Evolutionary conservation across 2,888 invertebrate species (phyloP), one percentile per base, ranked within the genome.

Genomic region (Lepas anatifera): DNA sequence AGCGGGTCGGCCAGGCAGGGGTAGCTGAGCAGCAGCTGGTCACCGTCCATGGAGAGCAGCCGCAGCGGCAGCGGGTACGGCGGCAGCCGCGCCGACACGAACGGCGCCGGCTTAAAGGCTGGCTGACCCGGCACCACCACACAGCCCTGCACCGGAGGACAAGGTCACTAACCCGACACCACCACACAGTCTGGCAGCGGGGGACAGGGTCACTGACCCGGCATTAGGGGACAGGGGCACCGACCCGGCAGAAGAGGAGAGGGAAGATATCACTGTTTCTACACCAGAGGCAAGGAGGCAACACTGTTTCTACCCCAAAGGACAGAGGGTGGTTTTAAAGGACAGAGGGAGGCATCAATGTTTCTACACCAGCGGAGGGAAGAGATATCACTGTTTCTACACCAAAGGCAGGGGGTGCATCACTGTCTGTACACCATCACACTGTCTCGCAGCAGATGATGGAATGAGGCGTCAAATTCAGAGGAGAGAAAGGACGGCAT

Each of bases 21-120:
- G 39, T 66, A 41, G 27, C 3, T n/a, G 16, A 3, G 25, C 37
- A 66, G 39, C 66, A 66, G 66, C 41, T 25, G 66, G 25, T 66
- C 25, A 25, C 25, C 66, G 66, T 39, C 66, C 39, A 37, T 66
- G 3, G 39, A 22, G 16, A 39, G 66, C 39, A 66, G 66, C 13
- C 41, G 66, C 66, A 25, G 39, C 25, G 66, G 66, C 39, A 66
- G 39, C 11, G 39, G 66, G 66, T 39, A 66, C 66, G 37, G 66
- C 41, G 66, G 11, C 66, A 66, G 66, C 39, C 41, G 66, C 1
- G 66, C 39, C 25, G 25, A n/a, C 39, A 41, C 66, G 39, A 66
- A 66, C 27, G 66, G 39, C 25, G 66, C 37, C 39, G 66, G 39
- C 39, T 18, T 16, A 35, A 58, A 58, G 18, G 58, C 58, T 35